Conservation (phyloP, 2,113 vertebrate genomes). For the Phaetusa simplex region DNA sequence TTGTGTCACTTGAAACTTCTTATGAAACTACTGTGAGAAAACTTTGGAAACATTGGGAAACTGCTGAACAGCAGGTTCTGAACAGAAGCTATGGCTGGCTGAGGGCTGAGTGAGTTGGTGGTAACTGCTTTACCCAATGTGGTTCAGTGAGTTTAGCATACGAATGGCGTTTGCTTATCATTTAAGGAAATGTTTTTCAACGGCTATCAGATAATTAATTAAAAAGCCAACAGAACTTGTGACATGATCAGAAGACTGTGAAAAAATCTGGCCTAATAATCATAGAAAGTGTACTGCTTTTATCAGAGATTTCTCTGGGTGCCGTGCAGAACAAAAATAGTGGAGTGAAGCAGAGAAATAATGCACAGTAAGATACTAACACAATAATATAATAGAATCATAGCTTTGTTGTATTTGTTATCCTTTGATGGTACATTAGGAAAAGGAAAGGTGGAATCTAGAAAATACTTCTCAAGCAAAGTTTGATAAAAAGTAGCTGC, state of each 20-base stretch:
- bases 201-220: neutral
- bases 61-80: neutral
- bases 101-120: neutral
- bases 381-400: neutral
- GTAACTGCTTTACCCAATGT: neutral
- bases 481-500: neutral
- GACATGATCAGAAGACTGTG: neutral
- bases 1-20: neutral
- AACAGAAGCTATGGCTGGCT: neutral
- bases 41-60: neutral
- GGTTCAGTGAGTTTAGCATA: neutral
- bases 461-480: neutral
- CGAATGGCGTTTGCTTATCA: neutral
- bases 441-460: neutral
- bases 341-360: neutral
- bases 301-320: neutral
- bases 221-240: neutral
- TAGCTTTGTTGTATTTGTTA: neutral
- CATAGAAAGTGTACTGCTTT: neutral
- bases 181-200: neutral
- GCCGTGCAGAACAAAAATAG: neutral
- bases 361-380: neutral
- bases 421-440: neutral
- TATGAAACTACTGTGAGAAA: neutral
- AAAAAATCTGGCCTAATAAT: neutral